Conservation (phyloP, 2,888 invertebrate genomes). For the Ophion slaviceki region DNA sequence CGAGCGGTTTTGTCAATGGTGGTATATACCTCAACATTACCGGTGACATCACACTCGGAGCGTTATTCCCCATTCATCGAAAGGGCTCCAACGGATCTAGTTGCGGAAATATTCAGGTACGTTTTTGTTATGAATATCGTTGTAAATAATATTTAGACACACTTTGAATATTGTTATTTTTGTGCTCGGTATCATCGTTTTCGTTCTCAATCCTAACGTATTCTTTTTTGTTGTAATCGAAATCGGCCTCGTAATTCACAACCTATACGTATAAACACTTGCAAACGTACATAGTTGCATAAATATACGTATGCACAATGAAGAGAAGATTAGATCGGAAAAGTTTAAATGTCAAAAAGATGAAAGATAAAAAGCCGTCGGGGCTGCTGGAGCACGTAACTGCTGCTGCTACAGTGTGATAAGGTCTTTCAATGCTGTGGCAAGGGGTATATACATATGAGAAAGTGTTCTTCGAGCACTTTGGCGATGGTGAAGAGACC, state of each 20-base stretch:
- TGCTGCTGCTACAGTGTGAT: conserved; percentile 49
- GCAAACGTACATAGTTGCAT: neutral
- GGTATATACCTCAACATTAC: conserved; percentile 74
- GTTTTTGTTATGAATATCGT: neutral
- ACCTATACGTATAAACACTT: neutral
- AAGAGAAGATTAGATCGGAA: conserved; percentile 24
- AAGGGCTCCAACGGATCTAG: conserved; percentile 75
- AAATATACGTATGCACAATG: conserved; percentile 3
- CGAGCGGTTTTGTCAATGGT: conserved; percentile 60
- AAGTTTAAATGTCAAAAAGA: conserved; percentile 29
- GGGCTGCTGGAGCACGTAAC: conserved; percentile 46
- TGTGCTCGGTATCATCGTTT: neutral
- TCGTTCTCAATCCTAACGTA: neutral
- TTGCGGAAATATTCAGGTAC: conserved; percentile 80
- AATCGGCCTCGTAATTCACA: neutral
- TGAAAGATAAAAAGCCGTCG: conserved; percentile 27
- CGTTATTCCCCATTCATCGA: conserved; percentile 84
- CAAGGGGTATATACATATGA: conserved; percentile 13
- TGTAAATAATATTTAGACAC: neutral
- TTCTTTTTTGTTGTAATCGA: neutral
- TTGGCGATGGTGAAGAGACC: conserved; percentile 8
- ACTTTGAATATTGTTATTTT: neutral
- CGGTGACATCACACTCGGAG: conserved; percentile 84
- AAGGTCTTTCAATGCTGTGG: conserved; percentile 39
- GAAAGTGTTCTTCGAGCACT: conserved; percentile 9